Base-by-base conservation (phyloP, 2,113 vertebrate species). In the Phaethornis superciliosus region DNA sequence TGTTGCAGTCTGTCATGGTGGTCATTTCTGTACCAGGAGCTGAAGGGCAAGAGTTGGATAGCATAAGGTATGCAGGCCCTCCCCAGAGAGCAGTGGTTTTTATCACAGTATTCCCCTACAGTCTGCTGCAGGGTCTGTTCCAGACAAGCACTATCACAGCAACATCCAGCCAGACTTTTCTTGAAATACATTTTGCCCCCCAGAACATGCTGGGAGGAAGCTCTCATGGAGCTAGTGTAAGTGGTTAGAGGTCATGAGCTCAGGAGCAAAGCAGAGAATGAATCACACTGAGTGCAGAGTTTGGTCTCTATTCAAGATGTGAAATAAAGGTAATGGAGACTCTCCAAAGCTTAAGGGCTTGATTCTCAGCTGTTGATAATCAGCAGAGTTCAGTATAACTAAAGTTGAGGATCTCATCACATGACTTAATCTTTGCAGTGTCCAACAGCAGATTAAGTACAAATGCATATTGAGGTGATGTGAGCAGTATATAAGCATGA, bases 361-460 rank as follows among this genome's bases (percentile, higher is more conserved):
- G 64, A 15, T 88, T 91, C 51, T 82, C 22, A 74, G 89, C 55
- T 63, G 47, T 5, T 87, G 49, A 65, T 77, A 89, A 63, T 70
- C 67, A 37, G 37, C 7, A 2, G 20, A 33, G 67, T 28, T 86
- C 37, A 35, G 47, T 60, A 4, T 33, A 67, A 70, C 33, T 51
- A 37, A 75, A 54, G 55, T 17, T 94, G 71, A 77, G 54, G 47
- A 60, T 83, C 33, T 74, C 42, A 28, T 71, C 37, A 2, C 7
- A 10, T n/a, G 65, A 22, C 52, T 88, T 75, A 56, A 56, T 90
- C 74, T 88, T 80, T 77, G 63, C 51, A 3, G 2, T 4, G 55
- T 56, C 47, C 87, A 75, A 4, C 33, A 82, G 75, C n/a, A 75
- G 85, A 71, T 93, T 40, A 89, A 96, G 65, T 88, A 81, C 33